Percentiles rank a stretch among this genome's conserved stretches.
Evolutionary conservation across 37 sponge, comb jelly and placozoan species (phyloP).

Genomic region (Tethya wilhelma): DNA sequence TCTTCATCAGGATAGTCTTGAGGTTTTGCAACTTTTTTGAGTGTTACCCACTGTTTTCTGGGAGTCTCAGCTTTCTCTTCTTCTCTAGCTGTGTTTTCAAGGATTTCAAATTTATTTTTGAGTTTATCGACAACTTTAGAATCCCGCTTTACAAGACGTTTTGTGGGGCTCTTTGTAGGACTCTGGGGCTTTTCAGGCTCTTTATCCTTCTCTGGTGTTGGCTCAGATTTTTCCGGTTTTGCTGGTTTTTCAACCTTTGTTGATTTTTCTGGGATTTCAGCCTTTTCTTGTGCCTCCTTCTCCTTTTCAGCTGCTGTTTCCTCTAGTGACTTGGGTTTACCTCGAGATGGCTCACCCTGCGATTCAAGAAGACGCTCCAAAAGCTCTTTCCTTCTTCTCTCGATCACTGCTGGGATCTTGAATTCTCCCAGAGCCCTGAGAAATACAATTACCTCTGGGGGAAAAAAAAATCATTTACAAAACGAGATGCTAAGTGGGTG

Average conservation of each 20-base stretch:
- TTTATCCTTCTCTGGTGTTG: background rate
- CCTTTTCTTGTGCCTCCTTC: too few relatives aligned
- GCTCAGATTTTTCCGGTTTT: too few relatives aligned
- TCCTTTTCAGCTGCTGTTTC: too few relatives aligned
- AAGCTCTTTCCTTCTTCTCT: slow-evolving; percentile 46
- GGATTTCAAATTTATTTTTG: background rate
- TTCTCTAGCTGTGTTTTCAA: slow-evolving; percentile 6
- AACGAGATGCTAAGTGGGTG: background rate
- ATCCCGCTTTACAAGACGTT: background rate
- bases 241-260: too few relatives aligned
- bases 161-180: background rate
- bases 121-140: background rate
- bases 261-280: background rate
- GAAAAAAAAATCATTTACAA: background rate
- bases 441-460: slow-evolving; percentile 57
- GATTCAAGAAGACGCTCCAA: slow-evolving; percentile 24
- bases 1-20: slow-evolving; percentile 2
- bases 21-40: slow-evolving; percentile 13
- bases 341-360: slow-evolving; percentile 47
- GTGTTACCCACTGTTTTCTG: background rate
- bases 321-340: background rate
- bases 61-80: slow-evolving; percentile 29
- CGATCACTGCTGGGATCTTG: slow-evolving; percentile 63
- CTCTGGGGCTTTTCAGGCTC: background rate
- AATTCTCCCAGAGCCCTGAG: slow-evolving; percentile 50